phyloP scores from a whole-genome alignment of 2,113 vertebrate species.

The Tyrannus savana region DNA sequence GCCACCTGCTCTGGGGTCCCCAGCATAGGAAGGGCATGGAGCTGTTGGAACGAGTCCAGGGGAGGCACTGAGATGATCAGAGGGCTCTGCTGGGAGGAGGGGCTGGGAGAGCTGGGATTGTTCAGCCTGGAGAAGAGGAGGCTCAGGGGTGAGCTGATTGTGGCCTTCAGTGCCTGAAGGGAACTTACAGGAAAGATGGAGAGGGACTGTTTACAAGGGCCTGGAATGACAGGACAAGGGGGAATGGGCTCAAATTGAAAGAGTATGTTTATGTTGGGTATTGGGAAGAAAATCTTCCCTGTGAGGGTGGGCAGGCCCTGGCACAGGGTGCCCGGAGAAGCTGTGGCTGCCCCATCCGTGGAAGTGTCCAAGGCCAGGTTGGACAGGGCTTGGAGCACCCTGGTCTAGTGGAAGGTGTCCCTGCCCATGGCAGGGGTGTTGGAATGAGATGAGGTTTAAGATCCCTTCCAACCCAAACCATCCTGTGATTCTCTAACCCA shows the following conservation, averaged over 20 bases:
- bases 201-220: not conserved
- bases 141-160: not conserved
- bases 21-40: not conserved
- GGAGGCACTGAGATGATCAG: not conserved
- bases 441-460: not conserved
- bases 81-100: not conserved
- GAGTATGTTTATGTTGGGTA: not conserved
- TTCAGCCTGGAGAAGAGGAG: not conserved
- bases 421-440: not conserved
- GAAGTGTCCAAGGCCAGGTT: not conserved
- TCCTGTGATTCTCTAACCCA: not conserved
- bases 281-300: not conserved
- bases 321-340: not conserved
- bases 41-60: rapidly evolving
- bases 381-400: rapidly evolving
- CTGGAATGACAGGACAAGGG: not conserved
- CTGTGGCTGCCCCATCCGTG: not conserved
- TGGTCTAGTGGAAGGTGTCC: rapidly evolving
- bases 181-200: not conserved
- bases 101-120: not conserved
- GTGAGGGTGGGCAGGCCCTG: not conserved
- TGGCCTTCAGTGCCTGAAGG: not conserved
- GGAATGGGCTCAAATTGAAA: not conserved
- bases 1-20: not conserved
- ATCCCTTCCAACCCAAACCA: not conserved